Evolutionary conservation across 2,113 vertebrate genomes (phyloP).

Genomic region (Labeo catla): DNA sequence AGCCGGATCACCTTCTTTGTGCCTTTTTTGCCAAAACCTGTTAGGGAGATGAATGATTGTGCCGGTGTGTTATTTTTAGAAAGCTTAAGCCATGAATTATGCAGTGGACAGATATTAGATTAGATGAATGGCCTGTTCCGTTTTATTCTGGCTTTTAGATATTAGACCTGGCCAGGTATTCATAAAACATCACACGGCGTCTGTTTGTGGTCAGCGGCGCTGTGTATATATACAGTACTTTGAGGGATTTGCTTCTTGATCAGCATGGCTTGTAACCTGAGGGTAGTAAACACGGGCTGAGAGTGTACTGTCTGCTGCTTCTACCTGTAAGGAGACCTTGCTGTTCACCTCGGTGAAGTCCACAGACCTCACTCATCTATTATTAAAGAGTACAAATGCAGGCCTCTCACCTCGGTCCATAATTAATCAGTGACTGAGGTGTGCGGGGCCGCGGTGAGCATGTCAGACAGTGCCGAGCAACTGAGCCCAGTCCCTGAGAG

Average conservation of each 20-base stretch:
- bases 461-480: neutral
- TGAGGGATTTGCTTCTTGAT: neutral
- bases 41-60: conserved; percentile 16
- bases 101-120: conserved; percentile 34
- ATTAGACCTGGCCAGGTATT: conserved; percentile 11
- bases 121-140: conserved; percentile 4
- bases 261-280: conserved; percentile 3
- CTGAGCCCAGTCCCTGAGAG: neutral
- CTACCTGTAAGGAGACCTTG: conserved; percentile 9
- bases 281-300: neutral
- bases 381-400: conserved; percentile 40
- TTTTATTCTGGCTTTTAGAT: conserved; percentile 23
- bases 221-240: neutral
- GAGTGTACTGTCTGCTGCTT: conserved; percentile 15
- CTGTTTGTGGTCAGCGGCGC: neutral
- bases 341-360: conserved; percentile 19
- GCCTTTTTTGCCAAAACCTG: conserved; percentile 24
- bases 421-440: conserved; percentile 28
- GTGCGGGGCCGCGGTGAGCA: neutral
- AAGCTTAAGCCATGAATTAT: conserved; percentile 34
- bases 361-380: conserved; percentile 29
- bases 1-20: conserved; percentile 28
- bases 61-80: conserved; percentile 20
- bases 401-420: conserved; percentile 18
- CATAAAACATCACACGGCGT: neutral